phyloP scores from a whole-genome alignment of 2,113 vertebrate species.

The Ciconia boyciana region DNA sequence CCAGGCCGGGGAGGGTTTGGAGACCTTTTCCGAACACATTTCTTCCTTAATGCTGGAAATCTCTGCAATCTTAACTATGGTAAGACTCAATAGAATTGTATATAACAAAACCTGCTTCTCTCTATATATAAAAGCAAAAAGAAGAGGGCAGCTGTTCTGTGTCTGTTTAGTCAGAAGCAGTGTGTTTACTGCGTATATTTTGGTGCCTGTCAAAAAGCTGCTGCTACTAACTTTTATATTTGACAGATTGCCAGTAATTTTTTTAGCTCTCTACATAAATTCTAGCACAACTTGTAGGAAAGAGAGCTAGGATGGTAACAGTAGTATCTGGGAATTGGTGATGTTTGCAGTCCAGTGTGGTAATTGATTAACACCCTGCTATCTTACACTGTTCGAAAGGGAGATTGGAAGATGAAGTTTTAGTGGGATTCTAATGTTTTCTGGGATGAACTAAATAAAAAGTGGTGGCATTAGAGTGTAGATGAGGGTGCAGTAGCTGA shows the following conservation, averaged over 20 bases:
- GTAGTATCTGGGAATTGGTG: neutral
- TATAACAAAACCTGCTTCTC: neutral
- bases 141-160: neutral
- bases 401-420: neutral
- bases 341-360: neutral
- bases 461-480: neutral
- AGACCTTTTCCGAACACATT: slow-evolving; percentile 94
- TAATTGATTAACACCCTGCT: neutral
- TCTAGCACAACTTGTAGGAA: neutral
- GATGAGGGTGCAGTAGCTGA: neutral
- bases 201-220: neutral
- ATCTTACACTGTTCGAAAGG: neutral
- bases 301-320: neutral
- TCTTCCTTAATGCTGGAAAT: slow-evolving; percentile 98
- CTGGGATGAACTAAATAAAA: neutral
- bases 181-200: neutral
- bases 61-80: slow-evolving; percentile 97
- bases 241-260: neutral
- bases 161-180: neutral
- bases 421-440: neutral
- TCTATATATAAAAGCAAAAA: neutral
- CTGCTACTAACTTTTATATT: neutral
- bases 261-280: neutral
- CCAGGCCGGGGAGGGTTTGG: slow-evolving; percentile 89
- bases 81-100: slow-evolving; percentile 40